Evolutionary conservation across 2,888 invertebrate species (phyloP), one percentile per base, ranked within the genome.

Genomic region (Drosophila robusta): DNA sequence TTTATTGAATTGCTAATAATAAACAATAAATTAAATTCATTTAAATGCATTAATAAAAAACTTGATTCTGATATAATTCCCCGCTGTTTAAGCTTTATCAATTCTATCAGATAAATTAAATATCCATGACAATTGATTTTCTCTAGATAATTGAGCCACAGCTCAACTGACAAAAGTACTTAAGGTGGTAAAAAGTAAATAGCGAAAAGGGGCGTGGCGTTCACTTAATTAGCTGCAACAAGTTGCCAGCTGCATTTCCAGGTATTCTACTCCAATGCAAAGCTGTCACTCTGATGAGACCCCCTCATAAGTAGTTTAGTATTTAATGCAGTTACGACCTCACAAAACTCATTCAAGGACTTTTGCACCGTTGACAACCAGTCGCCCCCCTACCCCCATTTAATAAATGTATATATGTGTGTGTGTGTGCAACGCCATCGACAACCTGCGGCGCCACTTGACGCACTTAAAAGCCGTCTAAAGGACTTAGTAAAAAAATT

Each of bases 261-360:
- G 22, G 16, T 12, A 36, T 50, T 32, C 36, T n/a, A 34, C 29
- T 4, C 39, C 34, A 46, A 38, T 44, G 34, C 18, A 12, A 29
- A 32, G 39, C 6, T 26, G 1, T 11, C 39, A 29, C 29, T 8
- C 29, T 29, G 9, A 2, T 29, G 29, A 29, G 8, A 9, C 9
- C 12, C 4, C 57, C 24, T 52, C 36, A 12, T 45, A 67, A 73
- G 57, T 47, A 58, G 69, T 58, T 74, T 62, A 50, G 57, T 39
- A 55, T 64, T 70, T 56, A 60, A 75, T 58, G 44, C 46, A 56
- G 38, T 58, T 54, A 51, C 69, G 9, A 54, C 50, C 50, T 29
- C 55, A 51, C 22, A 46, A 50, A 41, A 42, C 50, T 58, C 58
- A 49, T 54, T 42, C 47, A 34, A 18, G 57, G 26, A 46, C 41